A percentile compares a stretch with the other conserved stretches of the same genome.
Conservation (phyloP, 2,113 vertebrate species). For the Aptenodytes patagonicus region DNA sequence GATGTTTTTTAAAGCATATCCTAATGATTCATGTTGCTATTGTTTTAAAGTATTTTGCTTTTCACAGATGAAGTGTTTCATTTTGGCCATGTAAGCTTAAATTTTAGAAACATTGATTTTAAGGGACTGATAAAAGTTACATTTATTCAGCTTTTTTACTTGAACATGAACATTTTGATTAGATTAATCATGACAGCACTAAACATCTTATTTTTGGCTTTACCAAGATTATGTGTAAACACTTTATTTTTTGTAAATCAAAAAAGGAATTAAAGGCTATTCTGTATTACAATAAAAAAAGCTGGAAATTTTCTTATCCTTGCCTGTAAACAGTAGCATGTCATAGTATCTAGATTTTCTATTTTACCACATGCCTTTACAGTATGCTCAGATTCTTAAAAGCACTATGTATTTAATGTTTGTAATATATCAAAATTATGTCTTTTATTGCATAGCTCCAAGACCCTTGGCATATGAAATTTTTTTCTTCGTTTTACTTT, state of each 20-base stretch:
- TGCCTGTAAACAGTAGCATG: neutral
- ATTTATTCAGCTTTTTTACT: neutral
- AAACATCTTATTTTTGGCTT: neutral
- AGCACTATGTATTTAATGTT: neutral
- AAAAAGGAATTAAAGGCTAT: neutral
- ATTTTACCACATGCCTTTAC: neutral
- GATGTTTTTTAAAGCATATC: neutral
- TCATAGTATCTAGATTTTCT: neutral
- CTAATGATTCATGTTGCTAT: neutral
- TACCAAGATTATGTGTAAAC: neutral
- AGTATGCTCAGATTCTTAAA: neutral
- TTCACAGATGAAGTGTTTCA: neutral
- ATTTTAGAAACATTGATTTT: neutral
- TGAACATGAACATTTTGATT: neutral
- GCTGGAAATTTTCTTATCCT: neutral
- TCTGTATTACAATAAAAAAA: neutral
- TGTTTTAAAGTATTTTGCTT: neutral
- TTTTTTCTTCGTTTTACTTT: neutral
- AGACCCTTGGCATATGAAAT: neutral
- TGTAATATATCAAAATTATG: neutral
- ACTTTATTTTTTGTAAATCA: neutral
- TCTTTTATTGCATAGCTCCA: neutral
- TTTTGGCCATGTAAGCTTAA: neutral
- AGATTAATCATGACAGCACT: neutral
- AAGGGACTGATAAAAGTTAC: neutral